Base-by-base conservation (phyloP, 2,888 invertebrate genomes). In the Lepidochrysops patricia region DNA sequence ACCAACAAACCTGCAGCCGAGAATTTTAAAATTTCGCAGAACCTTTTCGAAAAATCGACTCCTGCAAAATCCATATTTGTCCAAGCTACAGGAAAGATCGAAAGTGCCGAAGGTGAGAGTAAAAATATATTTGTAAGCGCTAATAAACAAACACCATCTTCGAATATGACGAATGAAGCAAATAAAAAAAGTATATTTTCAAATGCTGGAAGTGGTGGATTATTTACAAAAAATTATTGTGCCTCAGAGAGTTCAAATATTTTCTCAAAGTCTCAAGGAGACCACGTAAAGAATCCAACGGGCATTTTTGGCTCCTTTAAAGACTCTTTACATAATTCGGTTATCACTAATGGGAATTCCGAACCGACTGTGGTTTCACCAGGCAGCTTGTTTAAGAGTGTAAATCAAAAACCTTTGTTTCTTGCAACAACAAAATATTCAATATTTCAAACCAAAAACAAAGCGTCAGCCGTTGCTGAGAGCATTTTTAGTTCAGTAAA, bases 401-500 rank as follows among this genome's bases (percentile, higher is more conserved):
- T 80, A 15, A 68, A 67, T 49, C 60, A 67, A 15, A 34, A 35
- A 23, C 63, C 67, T 29, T 56, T 59, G 54, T 56, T 54, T 52
- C 27, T 62, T 26, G 62, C 64, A 25, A 37, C 56, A 34, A 25
- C 56, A n/a, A 78, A 78, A 64, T 82, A 78, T 67, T 76, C 79
- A 29, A 81, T 84, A 72, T 86, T 85, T 65, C 77, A 78, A 68
- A 80, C 70, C 60, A 87, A 86, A 74, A 86, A 82, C 67, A 84
- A 82, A 69, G 74, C 73, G 29, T 75, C 75, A 57, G 72, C 81
- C 26, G 80, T 80, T 13, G 80, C 83, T 60, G 79, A 81, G 65
- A 82, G 74, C 67, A 81, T 86, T 70, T 75, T 82, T 63, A 76
- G 75, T 66, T 82, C 84, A 15, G 69, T 76, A 13, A 73, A 69